Base-by-base conservation (phyloP, 2,797 vertebrate genomes). In the Enteromius thamalakanensis region DNA sequence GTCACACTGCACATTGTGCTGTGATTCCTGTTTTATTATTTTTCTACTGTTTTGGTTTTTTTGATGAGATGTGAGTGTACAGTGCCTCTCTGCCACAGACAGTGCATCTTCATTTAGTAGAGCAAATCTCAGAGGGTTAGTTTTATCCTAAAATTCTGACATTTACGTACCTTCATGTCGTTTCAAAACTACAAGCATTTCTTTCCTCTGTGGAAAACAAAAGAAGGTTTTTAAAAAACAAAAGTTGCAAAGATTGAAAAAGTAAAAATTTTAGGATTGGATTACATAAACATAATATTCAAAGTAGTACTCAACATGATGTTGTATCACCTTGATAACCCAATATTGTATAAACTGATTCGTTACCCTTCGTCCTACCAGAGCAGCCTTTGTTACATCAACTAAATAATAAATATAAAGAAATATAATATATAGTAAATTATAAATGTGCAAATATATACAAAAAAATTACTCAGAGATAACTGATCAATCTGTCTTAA, bases 31-130 rank as follows among this genome's bases (percentile, higher is more conserved):
- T 65, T 76, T 70, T 80, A 26, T 49, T 81, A 58, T 76, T 70
- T 55, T n/a, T 55, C 60, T 37, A 69, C 21, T 7, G 17, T 45
- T 79, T 40, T 69, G n/a, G 26, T 70, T 34, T 77, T 51, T 81
- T 81, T 85, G 75, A 84, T 80, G 78, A 76, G 53, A 78, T 76
- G 83, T 76, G 62, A 83, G 47, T 77, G 64, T 29, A 21, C 67
- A 68, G 70, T 49, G 26, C 65, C 83, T 53, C 29, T 68, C 76
- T 83, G 71, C 79, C 53, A 45, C 68, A 45, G 49, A 23, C 32
- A 64, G 72, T 72, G 34, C 5, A 32, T 84, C 68, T 85, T 76
- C 79, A 58, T 82, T 37, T 76, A 40, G 37, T 77, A 67, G 64
- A 78, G 64, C 2, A 37, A 70, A 55, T 60, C 32, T 51, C 47